A percentile compares a stretch with the other conserved stretches of the same genome.
phyloP scores from a whole-genome alignment of 2,113 vertebrate genomes.

The Aspidoscelis tigris region DNA sequence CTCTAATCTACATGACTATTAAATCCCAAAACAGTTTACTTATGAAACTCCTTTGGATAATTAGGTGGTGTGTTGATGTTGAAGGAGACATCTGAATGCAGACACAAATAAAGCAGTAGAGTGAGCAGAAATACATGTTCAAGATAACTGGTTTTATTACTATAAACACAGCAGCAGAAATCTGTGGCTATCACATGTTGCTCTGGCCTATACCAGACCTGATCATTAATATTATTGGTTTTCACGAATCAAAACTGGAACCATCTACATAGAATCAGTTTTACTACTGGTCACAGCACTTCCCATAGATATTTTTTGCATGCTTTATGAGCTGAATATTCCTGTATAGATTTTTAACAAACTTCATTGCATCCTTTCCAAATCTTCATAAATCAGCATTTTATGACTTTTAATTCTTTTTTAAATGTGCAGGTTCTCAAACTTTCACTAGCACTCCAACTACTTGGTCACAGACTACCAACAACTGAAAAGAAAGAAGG shows the following conservation, averaged over 20 bases:
- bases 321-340: neutral
- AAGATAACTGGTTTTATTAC: too few relatives aligned
- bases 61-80: too few relatives aligned
- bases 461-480: conserved; percentile 73
- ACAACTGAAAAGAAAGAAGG: conserved; percentile 79
- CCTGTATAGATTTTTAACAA: neutral
- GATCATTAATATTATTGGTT: neutral
- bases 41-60: too few relatives aligned
- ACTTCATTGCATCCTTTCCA: neutral
- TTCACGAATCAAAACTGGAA: neutral
- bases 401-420: conserved; percentile 35
- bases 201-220: too few relatives aligned
- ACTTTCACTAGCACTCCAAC: conserved; percentile 59
- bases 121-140: too few relatives aligned
- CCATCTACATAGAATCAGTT: neutral
- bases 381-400: neutral
- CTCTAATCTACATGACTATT: neutral
- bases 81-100: too few relatives aligned
- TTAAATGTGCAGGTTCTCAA: conserved; percentile 51
- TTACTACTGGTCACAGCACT: neutral
- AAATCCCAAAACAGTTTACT: neutral
- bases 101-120: too few relatives aligned
- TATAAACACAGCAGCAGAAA: too few relatives aligned
- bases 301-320: neutral
- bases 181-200: too few relatives aligned